Base-by-base conservation (phyloP, 2,888 invertebrate species). In the Aleiodes leptofemur region DNA sequence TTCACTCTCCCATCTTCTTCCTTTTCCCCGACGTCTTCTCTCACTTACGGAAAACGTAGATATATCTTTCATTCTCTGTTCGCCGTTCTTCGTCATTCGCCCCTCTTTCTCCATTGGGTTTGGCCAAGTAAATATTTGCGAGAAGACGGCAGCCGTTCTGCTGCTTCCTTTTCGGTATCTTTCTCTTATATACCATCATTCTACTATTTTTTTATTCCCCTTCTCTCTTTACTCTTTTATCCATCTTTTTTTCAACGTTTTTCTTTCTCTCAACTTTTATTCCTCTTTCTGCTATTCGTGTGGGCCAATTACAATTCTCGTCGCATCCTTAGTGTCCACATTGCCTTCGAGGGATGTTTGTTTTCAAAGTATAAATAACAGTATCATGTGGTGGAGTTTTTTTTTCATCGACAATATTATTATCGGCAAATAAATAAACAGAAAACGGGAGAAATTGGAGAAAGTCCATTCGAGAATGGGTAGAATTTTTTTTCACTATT, bases 41-140 rank as follows among this genome's bases (percentile, higher is more conserved):
- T 77, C 77, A 9, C 53, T 23, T 34, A 34, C 34, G 4, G 3
- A 43, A 9, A 43, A 43, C 43, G 43, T 43, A 43, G 43, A 43
- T 43, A 43, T 43, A 43, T 43, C 11, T 43, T 43, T 43, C 43
- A 43, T 61, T 48, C 69, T 74, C 70, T 57, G 68, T 72, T 31
- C 6, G 34, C 43, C 31, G 4, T 53, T 8, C 59, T n/a, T 48
- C 64, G 53, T 38, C 23, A 16, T 14, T 48, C 48, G 16, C 48
- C 50, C 56, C 56, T 57, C 57, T 56, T 23, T 61, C 34, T 72
- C 72, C 55, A 38, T 66, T 38, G 48, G 66, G 34, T 43, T 48
- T 56, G 69, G 56, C 66, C 73, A 74, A 79, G 74, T 76, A 79
- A 80, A 80, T 79, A 80, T 79, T 80, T 77, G 76, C 73, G 66